phyloP scores from a whole-genome alignment of 2,113 vertebrate species.

The Eulacestoma nigropectus region DNA sequence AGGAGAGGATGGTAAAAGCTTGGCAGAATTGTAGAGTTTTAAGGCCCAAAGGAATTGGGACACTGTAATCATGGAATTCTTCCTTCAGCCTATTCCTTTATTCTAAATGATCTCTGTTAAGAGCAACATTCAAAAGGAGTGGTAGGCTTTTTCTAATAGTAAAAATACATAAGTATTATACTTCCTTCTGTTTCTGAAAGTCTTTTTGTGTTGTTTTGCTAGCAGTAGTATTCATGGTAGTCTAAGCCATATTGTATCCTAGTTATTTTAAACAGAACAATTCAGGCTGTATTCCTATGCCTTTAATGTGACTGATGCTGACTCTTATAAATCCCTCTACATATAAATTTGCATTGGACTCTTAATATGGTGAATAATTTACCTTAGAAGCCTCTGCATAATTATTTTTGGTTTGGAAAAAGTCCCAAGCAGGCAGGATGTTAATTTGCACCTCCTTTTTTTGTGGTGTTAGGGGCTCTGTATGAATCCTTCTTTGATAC shows the following conservation, averaged over 20 bases:
- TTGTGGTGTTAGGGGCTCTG: neutral
- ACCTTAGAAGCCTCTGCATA: neutral
- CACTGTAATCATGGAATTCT: neutral
- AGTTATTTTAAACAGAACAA: neutral
- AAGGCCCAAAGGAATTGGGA: neutral
- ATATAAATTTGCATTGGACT: neutral
- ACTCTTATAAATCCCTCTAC: neutral
- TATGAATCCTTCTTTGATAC: neutral
- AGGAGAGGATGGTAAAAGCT: neutral
- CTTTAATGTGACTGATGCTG: neutral
- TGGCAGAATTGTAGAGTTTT: neutral
- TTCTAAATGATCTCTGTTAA: neutral
- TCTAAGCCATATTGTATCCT: neutral
- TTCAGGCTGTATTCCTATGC: neutral
- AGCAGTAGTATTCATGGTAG: neutral
- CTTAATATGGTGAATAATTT: neutral
- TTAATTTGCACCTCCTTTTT: neutral
- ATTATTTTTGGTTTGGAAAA: neutral
- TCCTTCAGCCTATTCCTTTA: neutral
- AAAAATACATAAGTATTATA: neutral
- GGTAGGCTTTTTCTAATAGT: neutral
- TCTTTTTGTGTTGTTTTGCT: neutral
- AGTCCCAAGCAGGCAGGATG: neutral
- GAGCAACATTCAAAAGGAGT: neutral
- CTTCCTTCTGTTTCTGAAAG: neutral